Base-by-base conservation (phyloP, 2,113 vertebrate genomes). In the Gadus chalcogrammus region DNA sequence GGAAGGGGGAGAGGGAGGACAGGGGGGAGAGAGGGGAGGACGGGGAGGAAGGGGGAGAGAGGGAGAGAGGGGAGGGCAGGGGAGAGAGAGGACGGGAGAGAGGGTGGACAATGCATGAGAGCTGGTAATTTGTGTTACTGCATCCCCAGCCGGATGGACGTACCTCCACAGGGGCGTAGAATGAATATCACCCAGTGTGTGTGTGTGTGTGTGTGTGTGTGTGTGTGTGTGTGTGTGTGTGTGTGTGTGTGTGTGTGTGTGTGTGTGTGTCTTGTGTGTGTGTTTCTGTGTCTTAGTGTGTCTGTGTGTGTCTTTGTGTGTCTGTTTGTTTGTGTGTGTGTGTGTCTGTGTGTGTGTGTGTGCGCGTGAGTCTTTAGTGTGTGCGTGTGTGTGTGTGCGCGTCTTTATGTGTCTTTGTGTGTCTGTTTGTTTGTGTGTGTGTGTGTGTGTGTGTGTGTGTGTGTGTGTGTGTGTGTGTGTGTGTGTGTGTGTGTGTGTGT, bases 61-160 rank as follows among this genome's bases (percentile, higher is more conserved):
- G 71, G 16, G 4, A 24, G 24, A 24, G 55, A 78, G 80, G 68
- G 58, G 67, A 70, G 77, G 68, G 20, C 20, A 20, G 20, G 20
- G 20, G 20, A 20, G 20, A 20, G 20, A 20, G 20, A 20, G 20
- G 20, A 24, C 70, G 20, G 72, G 70, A n/a, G 72, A 70, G 71
- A 17, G 4, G 70, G 72, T 70, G 42, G 89, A 86, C 85, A 85
- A 86, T 80, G 82, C 79, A 79, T 79, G 72, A 64, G 81, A 84
- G 82, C 82, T 76, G 73, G 82, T 89, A 88, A 90, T 88, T 87
- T 84, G 67, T 80, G 88, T 88, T 84, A 77, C 80, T 77, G 78
- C 79, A 81, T 75, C 78, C 75, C 78, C 75, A 71, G 82, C 55
- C 72, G 82, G 82, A 78, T 76, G 67, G 72, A 67, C 76, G 79